phyloP scores from a whole-genome alignment of 2,797 vertebrate species.

The Cryptoblepharus egeriae region DNA sequence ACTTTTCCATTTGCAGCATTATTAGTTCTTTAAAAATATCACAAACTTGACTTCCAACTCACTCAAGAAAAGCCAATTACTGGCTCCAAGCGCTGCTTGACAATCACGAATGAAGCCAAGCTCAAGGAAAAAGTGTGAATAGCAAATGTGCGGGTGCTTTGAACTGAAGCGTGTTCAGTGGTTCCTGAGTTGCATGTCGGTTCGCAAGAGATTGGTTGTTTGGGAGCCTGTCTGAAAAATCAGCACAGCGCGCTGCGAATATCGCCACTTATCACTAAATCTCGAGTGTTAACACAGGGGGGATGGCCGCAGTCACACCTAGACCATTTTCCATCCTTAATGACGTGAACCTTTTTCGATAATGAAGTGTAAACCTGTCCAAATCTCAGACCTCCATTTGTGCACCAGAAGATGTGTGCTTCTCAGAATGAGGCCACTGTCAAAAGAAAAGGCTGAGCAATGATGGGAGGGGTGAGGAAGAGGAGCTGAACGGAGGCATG shows the following conservation, averaged over 20 bases:
- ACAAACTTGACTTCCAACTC: constrained; percentile 23
- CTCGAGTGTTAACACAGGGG: constrained; percentile 35
- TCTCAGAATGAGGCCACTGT: constrained; percentile 41
- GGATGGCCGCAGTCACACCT: constrained; percentile 34
- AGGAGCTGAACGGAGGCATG: constrained; percentile 25
- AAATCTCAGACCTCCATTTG: constrained; percentile 35
- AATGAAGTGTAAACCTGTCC: constrained; percentile 29
- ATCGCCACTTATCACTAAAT: constrained; percentile 24
- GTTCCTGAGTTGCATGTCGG: constrained; percentile 5
- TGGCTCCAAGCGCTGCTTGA: constrained; percentile 16
- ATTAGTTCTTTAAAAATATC: neutral
- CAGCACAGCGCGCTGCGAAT: constrained; percentile 24
- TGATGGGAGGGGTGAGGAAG: neutral
- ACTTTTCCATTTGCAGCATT: constrained; percentile 14
- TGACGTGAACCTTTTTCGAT: constrained; percentile 33
- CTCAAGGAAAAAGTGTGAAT: constrained; percentile 15
- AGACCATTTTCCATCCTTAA: constrained; percentile 31
- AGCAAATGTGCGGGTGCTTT: constrained; percentile 48
- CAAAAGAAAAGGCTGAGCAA: constrained; percentile 29
- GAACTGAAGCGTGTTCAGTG: constrained; percentile 41
- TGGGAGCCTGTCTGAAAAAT: constrained; percentile 19
- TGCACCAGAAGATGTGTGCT: neutral
- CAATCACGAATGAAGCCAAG: constrained; percentile 15
- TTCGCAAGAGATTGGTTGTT: constrained; percentile 35
- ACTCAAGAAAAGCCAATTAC: constrained; percentile 3